Evolutionary conservation across 2,888 invertebrate genomes (phyloP).

Genomic region (Caenorhabditis becei): DNA sequence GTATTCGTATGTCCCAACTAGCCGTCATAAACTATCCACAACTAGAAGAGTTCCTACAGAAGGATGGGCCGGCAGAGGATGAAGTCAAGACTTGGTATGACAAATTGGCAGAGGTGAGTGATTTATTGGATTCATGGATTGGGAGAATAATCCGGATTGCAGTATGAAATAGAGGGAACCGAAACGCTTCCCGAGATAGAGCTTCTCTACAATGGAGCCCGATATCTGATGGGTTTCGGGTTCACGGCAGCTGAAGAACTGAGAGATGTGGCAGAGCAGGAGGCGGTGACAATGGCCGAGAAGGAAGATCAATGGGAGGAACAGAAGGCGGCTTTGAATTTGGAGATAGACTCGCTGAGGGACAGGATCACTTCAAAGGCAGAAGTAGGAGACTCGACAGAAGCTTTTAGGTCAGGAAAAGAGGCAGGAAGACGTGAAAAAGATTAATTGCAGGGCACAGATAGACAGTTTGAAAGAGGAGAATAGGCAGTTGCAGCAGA

Average conservation of each 20-base stretch:
- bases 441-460: constrained; percentile 68
- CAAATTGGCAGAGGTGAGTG: constrained; percentile 68
- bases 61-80: constrained; percentile 62
- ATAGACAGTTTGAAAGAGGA: constrained; percentile 80
- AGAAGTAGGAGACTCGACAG: constrained; percentile 66
- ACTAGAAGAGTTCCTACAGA: constrained; percentile 55
- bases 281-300: constrained; percentile 77
- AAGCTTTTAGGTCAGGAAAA: constrained; percentile 44
- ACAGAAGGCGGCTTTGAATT: constrained; percentile 71
- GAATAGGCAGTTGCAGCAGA: constrained; percentile 77
- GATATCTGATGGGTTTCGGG: constrained; percentile 66
- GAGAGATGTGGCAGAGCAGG: constrained; percentile 76
- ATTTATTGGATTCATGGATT: too few relatives aligned
- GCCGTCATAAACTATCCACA: constrained; percentile 50
- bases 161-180: constrained; percentile 74
- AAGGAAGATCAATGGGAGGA: constrained; percentile 79
- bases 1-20: constrained; percentile 45
- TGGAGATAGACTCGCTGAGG: constrained; percentile 74
- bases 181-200: constrained; percentile 69
- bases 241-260: constrained; percentile 78
- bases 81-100: constrained; percentile 72
- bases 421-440: not conserved
- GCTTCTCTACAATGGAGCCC: constrained; percentile 70
- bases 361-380: constrained; percentile 76
- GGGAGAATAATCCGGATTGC: too few relatives aligned